Base-by-base conservation (phyloP, 2,888 invertebrate genomes). In the Himalopsyche japonica region DNA sequence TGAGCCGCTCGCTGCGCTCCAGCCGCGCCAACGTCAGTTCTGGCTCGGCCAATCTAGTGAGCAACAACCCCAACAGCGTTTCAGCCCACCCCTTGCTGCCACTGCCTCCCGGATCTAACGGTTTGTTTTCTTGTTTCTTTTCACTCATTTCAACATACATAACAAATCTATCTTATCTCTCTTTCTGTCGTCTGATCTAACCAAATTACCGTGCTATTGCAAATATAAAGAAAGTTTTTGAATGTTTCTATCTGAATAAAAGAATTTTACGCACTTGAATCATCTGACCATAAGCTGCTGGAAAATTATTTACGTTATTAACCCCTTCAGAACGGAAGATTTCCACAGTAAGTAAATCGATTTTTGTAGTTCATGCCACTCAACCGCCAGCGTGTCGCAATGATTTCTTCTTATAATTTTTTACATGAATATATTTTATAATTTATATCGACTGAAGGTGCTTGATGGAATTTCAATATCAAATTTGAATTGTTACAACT, bases 51-150 rank as follows among this genome's bases (percentile, higher is more conserved):
- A 85, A 79, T 82, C 83, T 85, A 49, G 89, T 90, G 89, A 91
- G 92, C 91, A 95, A 95, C 94, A 94, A 95, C 94, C 70, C 70
- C 70, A 70, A 70, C 70, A 96, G 96, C 95, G 95, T 97, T 94
- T 97, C 97, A 93, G 97, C 97, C 93, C 97, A 97, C 93, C 97
- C 97, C 93, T 95, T 97, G 94, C 96, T 97, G 94, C 97, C 97
- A 93, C 95, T 97, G 93, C 97, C 94, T 91, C 94, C 94, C 90
- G 94, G 94, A 93, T 94, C 92, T 84, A 91, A 92, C 89, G 92
- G 92, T 92, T 91, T 90, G 91, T 91, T 89, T 87, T 84, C 81
- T 79, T 88, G 84, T 86, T 87, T 89, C 86, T 87, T 85, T 83
- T 85, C 85, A 78, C 43, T 78, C 37, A 47, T 78, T 34, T 78